Conservation (phyloP, 1,140 invertebrate genomes). For the Platyscapa corneri region DNA sequence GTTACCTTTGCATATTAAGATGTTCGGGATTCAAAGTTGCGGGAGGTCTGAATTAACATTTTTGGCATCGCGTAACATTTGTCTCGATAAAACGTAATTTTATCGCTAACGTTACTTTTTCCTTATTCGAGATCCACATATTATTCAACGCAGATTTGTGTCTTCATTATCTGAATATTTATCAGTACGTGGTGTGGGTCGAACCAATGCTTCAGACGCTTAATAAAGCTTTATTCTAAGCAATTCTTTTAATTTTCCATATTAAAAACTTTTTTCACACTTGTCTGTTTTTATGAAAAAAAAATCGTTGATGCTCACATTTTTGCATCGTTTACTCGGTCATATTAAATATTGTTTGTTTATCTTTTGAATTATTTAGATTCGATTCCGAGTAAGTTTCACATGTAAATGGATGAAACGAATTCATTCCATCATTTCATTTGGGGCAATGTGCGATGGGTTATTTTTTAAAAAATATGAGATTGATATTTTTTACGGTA, state of each 20-base stretch:
- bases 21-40: background rate
- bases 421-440: too few relatives aligned
- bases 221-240: background rate
- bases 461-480: too few relatives aligned
- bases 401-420: background rate
- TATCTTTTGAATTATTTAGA: background rate
- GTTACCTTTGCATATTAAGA: conserved; percentile 27
- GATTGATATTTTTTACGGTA: too few relatives aligned
- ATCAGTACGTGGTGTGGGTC: background rate
- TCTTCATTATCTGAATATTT: background rate
- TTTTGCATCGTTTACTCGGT: background rate
- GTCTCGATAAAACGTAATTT: conserved; percentile 13
- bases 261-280: background rate
- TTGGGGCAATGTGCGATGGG: too few relatives aligned
- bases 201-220: background rate
- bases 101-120: background rate
- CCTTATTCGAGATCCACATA: background rate
- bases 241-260: too few relatives aligned
- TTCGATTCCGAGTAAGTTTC: background rate
- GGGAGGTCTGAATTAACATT: conserved; percentile 34
- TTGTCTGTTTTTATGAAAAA: background rate
- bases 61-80: conserved; percentile 12
- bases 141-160: background rate
- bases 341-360: background rate
- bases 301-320: background rate